Percentiles rank a stretch among this genome's conserved stretches.
Conservation (phyloP, 2,797 vertebrate genomes). For the Hemibagrus guttatus region DNA sequence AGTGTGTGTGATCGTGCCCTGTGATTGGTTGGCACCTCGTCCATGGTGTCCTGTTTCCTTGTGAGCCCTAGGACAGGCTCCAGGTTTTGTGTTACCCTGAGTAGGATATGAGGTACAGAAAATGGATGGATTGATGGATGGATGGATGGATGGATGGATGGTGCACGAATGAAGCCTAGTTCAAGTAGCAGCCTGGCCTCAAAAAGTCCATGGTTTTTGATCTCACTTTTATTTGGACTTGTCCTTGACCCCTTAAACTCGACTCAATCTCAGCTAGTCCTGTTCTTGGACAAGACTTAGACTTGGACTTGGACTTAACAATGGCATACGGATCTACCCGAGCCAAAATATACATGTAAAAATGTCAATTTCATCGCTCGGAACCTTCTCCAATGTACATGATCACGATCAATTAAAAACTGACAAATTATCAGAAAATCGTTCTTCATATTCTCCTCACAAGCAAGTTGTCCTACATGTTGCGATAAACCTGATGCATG, state of each 20-base stretch:
- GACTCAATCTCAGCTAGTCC: not conserved
- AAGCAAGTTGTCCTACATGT: not conserved
- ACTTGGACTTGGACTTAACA: not conserved
- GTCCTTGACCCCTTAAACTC: not conserved
- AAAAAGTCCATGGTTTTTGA: not conserved
- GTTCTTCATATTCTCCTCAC: not conserved
- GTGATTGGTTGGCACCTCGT: too few relatives aligned
- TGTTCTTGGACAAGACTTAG: not conserved
- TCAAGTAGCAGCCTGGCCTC: not conserved
- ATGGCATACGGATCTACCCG: not conserved
- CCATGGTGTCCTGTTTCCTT: too few relatives aligned
- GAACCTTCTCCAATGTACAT: not conserved
- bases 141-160: too few relatives aligned
- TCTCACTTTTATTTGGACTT: not conserved
- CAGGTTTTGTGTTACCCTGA: too few relatives aligned
- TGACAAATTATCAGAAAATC: not conserved
- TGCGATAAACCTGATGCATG: constrained; percentile 20
- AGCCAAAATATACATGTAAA: not conserved
- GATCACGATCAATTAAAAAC: not conserved
- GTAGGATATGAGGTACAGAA: too few relatives aligned
- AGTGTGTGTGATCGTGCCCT: too few relatives aligned
- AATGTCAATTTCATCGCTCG: not conserved
- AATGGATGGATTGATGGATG: too few relatives aligned
- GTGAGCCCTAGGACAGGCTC: too few relatives aligned
- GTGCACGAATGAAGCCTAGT: not conserved